Conservation (phyloP, 2,113 vertebrate species). For the Polypterus bichir region DNA sequence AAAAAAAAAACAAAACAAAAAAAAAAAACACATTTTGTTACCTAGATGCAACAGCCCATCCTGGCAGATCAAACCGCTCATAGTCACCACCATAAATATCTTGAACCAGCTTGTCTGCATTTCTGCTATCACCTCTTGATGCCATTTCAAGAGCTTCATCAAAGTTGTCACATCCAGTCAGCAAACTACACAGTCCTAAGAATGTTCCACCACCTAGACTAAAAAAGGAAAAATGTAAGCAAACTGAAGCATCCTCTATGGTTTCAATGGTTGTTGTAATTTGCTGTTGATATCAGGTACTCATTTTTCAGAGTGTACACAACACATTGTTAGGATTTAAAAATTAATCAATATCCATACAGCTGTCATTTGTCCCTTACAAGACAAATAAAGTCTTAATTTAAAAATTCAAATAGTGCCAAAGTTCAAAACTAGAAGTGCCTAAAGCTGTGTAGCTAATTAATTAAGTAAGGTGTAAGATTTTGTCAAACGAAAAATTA, state of each 20-base stretch:
- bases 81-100: conserved; percentile 70
- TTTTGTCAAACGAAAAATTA: too few species aligned
- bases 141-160: conserved; percentile 71
- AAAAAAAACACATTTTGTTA: conserved; percentile 18
- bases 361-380: too few species aligned
- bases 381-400: too few species aligned
- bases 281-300: too few species aligned
- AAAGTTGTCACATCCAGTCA: conserved; percentile 68
- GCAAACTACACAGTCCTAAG: conserved; percentile 59
- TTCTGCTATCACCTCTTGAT: conserved; percentile 62
- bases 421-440: too few species aligned
- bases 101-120: conserved; percentile 57
- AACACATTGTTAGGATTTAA: too few species aligned
- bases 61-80: conserved; percentile 61
- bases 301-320: too few species aligned
- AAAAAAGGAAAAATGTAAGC: conserved; percentile 19
- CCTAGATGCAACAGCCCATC: conserved; percentile 68
- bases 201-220: conserved; percentile 69
- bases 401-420: too few species aligned
- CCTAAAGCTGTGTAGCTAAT: too few species aligned
- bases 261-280: too few species aligned
- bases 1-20: background rate
- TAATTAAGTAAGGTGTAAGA: too few species aligned
- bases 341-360: too few species aligned
- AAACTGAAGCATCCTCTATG: background rate